A percentile compares a stretch with the other conserved stretches of the same genome.
phyloP scores from a whole-genome alignment of 2,797 vertebrate genomes.

The Molossus alvarezi region DNA sequence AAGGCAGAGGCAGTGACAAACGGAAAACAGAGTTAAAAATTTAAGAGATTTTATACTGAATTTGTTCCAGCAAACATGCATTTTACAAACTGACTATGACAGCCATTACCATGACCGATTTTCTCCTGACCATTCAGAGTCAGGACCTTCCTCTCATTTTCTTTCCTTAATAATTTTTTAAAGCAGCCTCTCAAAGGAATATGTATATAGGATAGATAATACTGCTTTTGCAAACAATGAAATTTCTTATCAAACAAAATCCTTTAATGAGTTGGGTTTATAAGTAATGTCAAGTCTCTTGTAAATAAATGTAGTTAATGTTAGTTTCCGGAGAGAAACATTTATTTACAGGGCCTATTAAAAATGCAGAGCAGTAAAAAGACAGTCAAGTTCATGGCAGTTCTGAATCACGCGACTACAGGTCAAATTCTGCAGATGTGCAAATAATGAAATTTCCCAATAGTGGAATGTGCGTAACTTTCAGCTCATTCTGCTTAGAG shows the following conservation, averaged over 20 bases:
- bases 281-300: neutral
- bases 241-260: neutral
- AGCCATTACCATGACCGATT: neutral
- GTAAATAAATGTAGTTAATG: neutral
- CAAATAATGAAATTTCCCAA: neutral
- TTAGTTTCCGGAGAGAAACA: neutral
- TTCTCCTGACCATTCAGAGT: neutral
- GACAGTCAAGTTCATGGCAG: neutral
- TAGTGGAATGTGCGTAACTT: neutral
- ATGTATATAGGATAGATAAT: neutral
- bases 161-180: neutral
- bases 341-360: neutral
- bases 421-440: neutral
- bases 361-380: neutral
- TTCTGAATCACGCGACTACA: neutral
- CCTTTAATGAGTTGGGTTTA: neutral
- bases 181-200: neutral
- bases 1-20: neutral
- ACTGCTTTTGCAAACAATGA: neutral
- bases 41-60: constrained; percentile 1
- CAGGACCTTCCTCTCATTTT: neutral
- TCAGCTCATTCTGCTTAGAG: neutral
- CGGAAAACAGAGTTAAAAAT: constrained; percentile 59
- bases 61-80: constrained; percentile 46
- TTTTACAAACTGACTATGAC: constrained; percentile 33